A percentile compares a stretch with the other conserved stretches of the same genome.
Evolutionary conservation across 2,113 vertebrate genomes (phyloP).

Genomic region (Tenebrosternarchus preto): DNA sequence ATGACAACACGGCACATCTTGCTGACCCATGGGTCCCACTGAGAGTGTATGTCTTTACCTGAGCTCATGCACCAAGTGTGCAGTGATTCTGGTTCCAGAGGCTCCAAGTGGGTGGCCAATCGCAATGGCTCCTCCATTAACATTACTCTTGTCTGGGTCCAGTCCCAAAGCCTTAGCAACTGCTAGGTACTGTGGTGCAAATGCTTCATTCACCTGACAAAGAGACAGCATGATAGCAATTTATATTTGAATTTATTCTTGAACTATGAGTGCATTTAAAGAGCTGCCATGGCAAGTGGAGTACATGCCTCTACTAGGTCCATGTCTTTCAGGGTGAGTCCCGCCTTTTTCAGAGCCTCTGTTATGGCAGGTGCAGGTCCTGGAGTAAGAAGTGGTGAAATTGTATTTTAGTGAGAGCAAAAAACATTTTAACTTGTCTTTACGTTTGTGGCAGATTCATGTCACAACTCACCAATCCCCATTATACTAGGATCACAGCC

Average conservation of each 20-base stretch:
- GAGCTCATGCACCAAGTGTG: conserved; percentile 89
- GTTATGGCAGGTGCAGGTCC: conserved; percentile 92
- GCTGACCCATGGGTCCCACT: no score
- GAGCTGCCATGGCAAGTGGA: background rate
- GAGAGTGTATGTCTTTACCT: conserved; percentile 70
- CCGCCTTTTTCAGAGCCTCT: conserved; percentile 89
- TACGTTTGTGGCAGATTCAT: background rate
- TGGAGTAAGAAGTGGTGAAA: conserved; percentile 50
- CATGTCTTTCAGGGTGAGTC: conserved; percentile 88
- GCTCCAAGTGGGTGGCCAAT: conserved; percentile 90
- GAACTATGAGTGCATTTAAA: background rate
- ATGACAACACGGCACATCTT: background rate
- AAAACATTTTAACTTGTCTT: background rate
- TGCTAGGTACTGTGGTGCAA: conserved; percentile 89
- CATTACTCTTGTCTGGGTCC: conserved; percentile 87
- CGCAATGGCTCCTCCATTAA: conserved; percentile 91
- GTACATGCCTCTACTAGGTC: conserved; percentile 87
- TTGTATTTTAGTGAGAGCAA: background rate
- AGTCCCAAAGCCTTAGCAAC: conserved; percentile 84
- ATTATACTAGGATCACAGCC: conserved; percentile 97
- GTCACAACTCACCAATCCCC: conserved; percentile 86
- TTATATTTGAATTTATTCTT: background rate
- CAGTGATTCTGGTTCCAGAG: conserved; percentile 89
- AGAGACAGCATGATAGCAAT: background rate
- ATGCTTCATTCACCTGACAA: conserved; percentile 92